Conservation (phyloP, 2,797 vertebrate species). For the Molossus alvarezi region DNA sequence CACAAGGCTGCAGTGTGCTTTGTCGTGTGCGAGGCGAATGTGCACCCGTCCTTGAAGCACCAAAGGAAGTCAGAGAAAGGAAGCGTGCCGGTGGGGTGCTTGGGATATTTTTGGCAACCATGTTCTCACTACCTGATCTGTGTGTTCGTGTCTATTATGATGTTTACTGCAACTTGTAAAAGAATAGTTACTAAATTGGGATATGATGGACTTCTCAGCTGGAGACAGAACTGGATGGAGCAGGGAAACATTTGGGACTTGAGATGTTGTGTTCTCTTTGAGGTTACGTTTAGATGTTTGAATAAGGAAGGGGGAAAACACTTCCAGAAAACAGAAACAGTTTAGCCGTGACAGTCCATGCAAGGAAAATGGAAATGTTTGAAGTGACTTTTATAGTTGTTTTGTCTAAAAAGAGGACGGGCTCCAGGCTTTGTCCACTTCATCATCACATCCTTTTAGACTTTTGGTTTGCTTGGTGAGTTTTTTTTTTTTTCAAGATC, state of each 20-base stretch:
- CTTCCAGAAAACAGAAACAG: constrained; percentile 44
- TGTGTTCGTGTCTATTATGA: constrained; percentile 63
- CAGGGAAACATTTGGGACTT: constrained; percentile 53
- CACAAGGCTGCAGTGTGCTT: constrained; percentile 38
- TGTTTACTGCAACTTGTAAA: constrained; percentile 75
- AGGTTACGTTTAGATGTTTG: constrained; percentile 54
- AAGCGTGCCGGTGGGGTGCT: constrained; percentile 53
- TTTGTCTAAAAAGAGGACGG: constrained; percentile 36
- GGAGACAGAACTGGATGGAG: constrained; percentile 28
- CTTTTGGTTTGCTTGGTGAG: not conserved
- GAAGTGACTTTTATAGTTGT: not conserved
- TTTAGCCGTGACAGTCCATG: not conserved
- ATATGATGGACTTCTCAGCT: constrained; percentile 82
- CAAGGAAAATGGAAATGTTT: not conserved
- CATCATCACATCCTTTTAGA: not conserved
- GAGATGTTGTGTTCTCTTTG: constrained; percentile 61
- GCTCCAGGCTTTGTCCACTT: not conserved
- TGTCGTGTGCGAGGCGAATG: not conserved
- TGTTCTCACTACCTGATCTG: constrained; percentile 71
- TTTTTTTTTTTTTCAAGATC: not conserved
- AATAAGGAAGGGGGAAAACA: constrained; percentile 59
- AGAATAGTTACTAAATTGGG: constrained; percentile 81
- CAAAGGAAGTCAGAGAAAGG: constrained; percentile 82
- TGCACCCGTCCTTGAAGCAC: not conserved
- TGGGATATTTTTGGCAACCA: constrained; percentile 74